Conservation (phyloP, 2,797 vertebrate genomes). For the Tangara arthus region DNA sequence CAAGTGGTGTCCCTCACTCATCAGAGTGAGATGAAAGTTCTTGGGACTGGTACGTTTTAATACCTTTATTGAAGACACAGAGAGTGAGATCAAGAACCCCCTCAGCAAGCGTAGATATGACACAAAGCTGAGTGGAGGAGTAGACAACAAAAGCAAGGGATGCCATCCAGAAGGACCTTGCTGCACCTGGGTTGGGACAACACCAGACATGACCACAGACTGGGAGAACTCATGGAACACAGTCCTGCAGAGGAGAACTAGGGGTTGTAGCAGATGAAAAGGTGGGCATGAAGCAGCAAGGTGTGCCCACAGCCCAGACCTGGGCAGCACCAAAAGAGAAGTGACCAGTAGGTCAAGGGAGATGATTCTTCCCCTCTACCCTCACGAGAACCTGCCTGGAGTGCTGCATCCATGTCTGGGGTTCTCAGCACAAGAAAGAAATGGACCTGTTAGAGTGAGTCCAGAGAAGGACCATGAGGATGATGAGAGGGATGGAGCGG, state of each 20-base stretch:
- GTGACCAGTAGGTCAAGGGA: background rate
- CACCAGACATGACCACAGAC: background rate
- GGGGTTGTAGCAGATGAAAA: background rate
- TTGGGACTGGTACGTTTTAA: background rate
- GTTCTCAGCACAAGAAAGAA: background rate
- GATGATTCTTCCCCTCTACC: background rate
- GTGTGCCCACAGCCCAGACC: background rate
- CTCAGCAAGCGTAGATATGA: accelerated
- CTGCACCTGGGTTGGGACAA: background rate
- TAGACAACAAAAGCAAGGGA: background rate
- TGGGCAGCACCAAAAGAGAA: background rate
- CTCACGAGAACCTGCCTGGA: background rate
- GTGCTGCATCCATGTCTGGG: background rate
- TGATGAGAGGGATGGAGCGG: background rate
- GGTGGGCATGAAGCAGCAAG: background rate
- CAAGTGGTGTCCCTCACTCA: no score
- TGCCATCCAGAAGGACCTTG: background rate
- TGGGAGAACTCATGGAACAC: background rate
- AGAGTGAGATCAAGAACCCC: background rate
- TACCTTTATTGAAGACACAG: background rate
- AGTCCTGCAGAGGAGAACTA: background rate
- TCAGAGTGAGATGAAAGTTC: background rate
- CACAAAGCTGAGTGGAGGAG: background rate
- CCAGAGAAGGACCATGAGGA: background rate
- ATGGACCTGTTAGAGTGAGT: background rate